These are phyloP conservation scores for Mormyrus iriodes DNA, from an alignment of 2,113 vertebrate species.

Conservation along the genomic window DNA sequence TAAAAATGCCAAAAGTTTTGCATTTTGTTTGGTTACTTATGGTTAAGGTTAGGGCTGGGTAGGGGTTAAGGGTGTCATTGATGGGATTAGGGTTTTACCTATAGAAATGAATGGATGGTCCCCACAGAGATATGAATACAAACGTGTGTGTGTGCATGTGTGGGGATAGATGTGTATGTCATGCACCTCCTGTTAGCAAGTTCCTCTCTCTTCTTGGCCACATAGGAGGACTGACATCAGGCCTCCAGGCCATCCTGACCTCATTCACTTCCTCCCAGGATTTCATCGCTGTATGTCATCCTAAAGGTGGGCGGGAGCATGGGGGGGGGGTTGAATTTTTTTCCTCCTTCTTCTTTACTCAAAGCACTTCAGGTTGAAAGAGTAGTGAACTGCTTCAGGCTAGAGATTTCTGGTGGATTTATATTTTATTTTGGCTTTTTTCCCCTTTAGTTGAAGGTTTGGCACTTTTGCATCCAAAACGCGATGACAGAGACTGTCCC, in stretches of 20 bases:
- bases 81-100: not conserved
- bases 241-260: not conserved
- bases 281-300: not conserved
- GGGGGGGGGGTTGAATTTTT: not conserved
- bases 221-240: not conserved
- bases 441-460: not conserved
- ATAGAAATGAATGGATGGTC: not conserved
- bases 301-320: not conserved
- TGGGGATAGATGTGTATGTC: not conserved
- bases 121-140: not conserved
- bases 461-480: conserved; percentile 25
- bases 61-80: not conserved
- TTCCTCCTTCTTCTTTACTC: conserved; percentile 10
- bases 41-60: not conserved
- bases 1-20: not conserved
- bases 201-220: not conserved
- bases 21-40: not conserved
- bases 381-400: not conserved
- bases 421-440: conserved; percentile 5
- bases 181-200: not conserved
- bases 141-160: not conserved
- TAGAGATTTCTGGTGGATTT: conserved; percentile 5
- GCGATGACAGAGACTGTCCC: conserved; percentile 27
- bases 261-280: conserved; percentile 4
- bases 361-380: conserved; percentile 21